Percentiles rank a stretch among this genome's conserved stretches.
Conservation (phyloP, 2,888 invertebrate genomes). For the Xestia rhomboidea region DNA sequence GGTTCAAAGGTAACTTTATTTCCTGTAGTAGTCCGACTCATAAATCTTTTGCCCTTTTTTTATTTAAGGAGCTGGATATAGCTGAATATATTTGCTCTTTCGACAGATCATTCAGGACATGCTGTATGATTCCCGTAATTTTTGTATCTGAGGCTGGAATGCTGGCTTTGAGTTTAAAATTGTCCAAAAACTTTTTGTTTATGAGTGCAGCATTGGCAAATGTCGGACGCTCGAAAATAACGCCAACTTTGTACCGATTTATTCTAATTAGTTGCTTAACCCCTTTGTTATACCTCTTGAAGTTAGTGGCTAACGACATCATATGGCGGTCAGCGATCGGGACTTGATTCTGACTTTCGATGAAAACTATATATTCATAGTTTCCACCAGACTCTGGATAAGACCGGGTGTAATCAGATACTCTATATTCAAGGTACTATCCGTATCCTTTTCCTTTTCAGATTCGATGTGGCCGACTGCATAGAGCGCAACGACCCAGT, state of each 20-base stretch:
- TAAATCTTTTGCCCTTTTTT: background rate
- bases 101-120: background rate
- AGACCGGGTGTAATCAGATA: too few relatives aligned
- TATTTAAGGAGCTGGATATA: background rate
- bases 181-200: constrained; percentile 2
- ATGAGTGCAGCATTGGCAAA: background rate
- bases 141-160: background rate
- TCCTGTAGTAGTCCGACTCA: background rate
- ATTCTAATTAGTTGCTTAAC: background rate
- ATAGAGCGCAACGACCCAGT: too few relatives aligned
- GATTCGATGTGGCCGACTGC: too few relatives aligned
- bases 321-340: too few relatives aligned
- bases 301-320: too few relatives aligned
- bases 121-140: background rate
- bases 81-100: background rate
- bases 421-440: too few relatives aligned
- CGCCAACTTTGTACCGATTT: background rate
- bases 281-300: too few relatives aligned
- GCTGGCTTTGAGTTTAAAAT: background rate
- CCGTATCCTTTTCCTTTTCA: too few relatives aligned
- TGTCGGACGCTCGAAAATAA: background rate
- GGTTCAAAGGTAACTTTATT: background rate
- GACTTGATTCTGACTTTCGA: too few relatives aligned
- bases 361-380: too few relatives aligned
- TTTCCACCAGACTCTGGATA: too few relatives aligned